Base-by-base conservation (phyloP, 2,888 invertebrate genomes). In the Pammene fasciana region DNA sequence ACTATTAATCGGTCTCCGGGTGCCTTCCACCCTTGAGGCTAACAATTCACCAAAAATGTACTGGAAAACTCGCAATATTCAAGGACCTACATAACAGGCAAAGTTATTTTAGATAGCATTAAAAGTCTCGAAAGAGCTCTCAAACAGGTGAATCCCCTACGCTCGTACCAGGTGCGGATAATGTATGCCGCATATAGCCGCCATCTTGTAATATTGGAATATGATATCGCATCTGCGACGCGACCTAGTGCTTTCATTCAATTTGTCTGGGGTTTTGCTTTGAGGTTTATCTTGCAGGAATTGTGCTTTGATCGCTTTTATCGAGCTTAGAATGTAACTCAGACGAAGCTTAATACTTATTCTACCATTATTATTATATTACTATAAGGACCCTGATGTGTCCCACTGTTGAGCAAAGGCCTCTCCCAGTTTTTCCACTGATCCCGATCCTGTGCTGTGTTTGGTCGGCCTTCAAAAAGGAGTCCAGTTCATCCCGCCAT, bases 141-240 rank as follows among this genome's bases (percentile, higher is more conserved):
- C 41, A 36, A 52, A 10, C 62, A 62, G 61, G 48, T 50, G 61
- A 38, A 48, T 36, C 48, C 60, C 46, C 34, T 46, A 14, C 11
- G 16, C 16, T 50, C 55, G 55, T 7, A 64, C 67, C 75, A 79
- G 78, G 76, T 78, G 78, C 68, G 73, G 75, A 71, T 75, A 70
- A 75, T 71, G 70, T 72, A 71, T 72, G 67, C 72, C 71, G 65
- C 70, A 73, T 74, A 75, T 73, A 71, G 72, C 41, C 73, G 62
- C 73, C 75, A 72, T 75, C 76, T 74, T 80, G 79, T 79, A 75
- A 73, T 81, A 80, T 79, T 81, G 75, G 74, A 75, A 77, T 77
- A 78, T 76, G 74, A 79, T 78, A 77, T 67, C 45, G 54, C 71
- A 62, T 64, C 60, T 65, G 64, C 46, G 43, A 26, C 11, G 18